phyloP scores from a whole-genome alignment of 2,888 invertebrate species.

The Drosophila neonasuta region DNA sequence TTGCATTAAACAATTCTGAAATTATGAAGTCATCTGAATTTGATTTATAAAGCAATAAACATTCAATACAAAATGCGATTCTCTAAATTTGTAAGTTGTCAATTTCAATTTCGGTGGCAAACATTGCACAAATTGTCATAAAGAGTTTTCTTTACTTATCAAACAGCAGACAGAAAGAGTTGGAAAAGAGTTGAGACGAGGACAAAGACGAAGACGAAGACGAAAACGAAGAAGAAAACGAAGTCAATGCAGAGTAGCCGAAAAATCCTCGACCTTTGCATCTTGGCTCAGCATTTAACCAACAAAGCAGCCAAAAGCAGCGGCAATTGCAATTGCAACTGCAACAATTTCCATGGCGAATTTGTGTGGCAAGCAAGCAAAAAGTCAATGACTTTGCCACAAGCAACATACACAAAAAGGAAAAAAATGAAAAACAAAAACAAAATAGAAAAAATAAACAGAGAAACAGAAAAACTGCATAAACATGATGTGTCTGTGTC shows the following conservation, averaged over 20 bases:
- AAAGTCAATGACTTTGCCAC: constrained; percentile 62
- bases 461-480: constrained; percentile 23
- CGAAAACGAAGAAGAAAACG: neutral
- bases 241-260: constrained; percentile 17
- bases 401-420: constrained; percentile 36
- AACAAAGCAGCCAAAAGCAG: constrained; percentile 10
- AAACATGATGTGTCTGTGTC: constrained; percentile 3
- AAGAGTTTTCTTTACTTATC: too few species aligned
- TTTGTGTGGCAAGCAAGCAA: constrained; percentile 48
- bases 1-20: too few species aligned
- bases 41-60: too few species aligned
- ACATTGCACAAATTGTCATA: neutral
- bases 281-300: constrained; percentile 54
- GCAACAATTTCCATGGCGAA: constrained; percentile 55
- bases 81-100: neutral
- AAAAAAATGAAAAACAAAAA: constrained; percentile 1
- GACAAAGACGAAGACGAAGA: neutral
- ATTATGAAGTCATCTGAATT: too few species aligned
- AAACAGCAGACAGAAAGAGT: constrained; percentile 2
- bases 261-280: constrained; percentile 59
- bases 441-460: constrained; percentile 26
- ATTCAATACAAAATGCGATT: too few species aligned
- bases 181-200: too few species aligned
- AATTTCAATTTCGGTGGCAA: neutral
- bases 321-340: constrained; percentile 34